Conservation (phyloP, 2,113 vertebrate genomes). For the Channa argus region DNA sequence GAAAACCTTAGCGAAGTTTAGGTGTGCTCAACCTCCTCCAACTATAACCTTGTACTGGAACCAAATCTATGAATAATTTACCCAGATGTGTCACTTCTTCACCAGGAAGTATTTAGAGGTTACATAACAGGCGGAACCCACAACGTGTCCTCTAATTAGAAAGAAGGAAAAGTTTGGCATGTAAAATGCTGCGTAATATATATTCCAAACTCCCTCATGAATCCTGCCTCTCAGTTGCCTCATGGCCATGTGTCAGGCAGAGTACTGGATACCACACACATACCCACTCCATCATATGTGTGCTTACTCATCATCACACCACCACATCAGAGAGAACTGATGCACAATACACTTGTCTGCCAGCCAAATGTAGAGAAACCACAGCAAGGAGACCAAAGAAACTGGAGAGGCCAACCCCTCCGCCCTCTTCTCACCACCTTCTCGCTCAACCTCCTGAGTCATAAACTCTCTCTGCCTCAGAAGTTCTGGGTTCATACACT, state of each 20-base stretch:
- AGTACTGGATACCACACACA: conserved; percentile 68
- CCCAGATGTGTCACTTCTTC: conserved; percentile 51
- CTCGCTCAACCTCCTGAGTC: conserved; percentile 51
- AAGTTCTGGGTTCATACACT: conserved; percentile 46
- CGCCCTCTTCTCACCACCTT: not conserved
- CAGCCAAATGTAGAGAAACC: conserved; percentile 72
- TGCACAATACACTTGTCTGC: conserved; percentile 72
- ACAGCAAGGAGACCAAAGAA: conserved; percentile 71
- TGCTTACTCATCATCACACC: conserved; percentile 70
- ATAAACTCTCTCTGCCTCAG: conserved; percentile 61
- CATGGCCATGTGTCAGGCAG: conserved; percentile 67
- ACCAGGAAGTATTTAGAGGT: conserved; percentile 62
- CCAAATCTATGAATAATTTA: conserved; percentile 40
- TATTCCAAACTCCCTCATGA: conserved; percentile 54
- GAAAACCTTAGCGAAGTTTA: conserved; percentile 30
- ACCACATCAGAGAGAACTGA: conserved; percentile 74
- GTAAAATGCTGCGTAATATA: conserved; percentile 64
- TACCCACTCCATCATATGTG: conserved; percentile 59
- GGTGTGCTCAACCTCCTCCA: conserved; percentile 20
- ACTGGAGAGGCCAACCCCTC: conserved; percentile 27
- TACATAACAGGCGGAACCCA: conserved; percentile 64
- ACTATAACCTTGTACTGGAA: conserved; percentile 20
- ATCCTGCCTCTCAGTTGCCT: conserved; percentile 51
- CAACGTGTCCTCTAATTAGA: conserved; percentile 72
- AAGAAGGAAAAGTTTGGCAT: conserved; percentile 47